Evolutionary conservation across 2,888 invertebrate genomes (phyloP).

Genomic region (Cyrtodaria siliqua): DNA sequence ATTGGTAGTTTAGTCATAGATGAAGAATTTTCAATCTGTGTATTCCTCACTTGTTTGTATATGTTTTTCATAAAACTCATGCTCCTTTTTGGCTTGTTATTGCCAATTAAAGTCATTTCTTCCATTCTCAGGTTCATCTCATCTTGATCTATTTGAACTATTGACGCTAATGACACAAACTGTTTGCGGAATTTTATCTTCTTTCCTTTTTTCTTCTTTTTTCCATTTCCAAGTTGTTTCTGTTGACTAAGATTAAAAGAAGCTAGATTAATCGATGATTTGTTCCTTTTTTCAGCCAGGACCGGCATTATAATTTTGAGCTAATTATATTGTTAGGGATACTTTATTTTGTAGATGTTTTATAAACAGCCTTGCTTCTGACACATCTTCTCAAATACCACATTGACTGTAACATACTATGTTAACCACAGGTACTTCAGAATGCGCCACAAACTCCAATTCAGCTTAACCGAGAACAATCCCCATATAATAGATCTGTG

Average conservation of each 20-base stretch:
- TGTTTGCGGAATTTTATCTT: constrained; percentile 51
- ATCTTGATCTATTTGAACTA: constrained; percentile 43
- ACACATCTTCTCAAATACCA: no score
- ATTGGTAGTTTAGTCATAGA: constrained; percentile 54
- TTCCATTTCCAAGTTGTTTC: constrained; percentile 19
- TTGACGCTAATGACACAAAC: constrained; percentile 52
- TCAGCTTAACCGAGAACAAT: no score
- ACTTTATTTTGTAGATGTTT: no score
- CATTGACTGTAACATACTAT: no score
- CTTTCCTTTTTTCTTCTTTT: constrained; percentile 57
- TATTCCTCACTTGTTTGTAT: constrained; percentile 23
- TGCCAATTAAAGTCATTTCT: not conserved
- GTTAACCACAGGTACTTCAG: no score
- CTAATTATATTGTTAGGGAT: no score
- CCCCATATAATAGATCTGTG: no score
- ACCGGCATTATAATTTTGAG: constrained; percentile 17
- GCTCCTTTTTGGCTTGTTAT: not conserved
- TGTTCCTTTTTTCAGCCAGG: constrained; percentile 8
- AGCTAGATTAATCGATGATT: constrained; percentile 2
- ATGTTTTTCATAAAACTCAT: constrained; percentile 3
- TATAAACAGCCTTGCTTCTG: no score
- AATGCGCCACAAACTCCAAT: no score
- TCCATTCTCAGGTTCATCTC: constrained; percentile 25
- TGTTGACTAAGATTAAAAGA: constrained; percentile 2
- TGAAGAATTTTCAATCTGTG: constrained; percentile 36